Evolutionary conservation across 2,113 vertebrate genomes (phyloP).

Genomic region (Vidua macroura): DNA sequence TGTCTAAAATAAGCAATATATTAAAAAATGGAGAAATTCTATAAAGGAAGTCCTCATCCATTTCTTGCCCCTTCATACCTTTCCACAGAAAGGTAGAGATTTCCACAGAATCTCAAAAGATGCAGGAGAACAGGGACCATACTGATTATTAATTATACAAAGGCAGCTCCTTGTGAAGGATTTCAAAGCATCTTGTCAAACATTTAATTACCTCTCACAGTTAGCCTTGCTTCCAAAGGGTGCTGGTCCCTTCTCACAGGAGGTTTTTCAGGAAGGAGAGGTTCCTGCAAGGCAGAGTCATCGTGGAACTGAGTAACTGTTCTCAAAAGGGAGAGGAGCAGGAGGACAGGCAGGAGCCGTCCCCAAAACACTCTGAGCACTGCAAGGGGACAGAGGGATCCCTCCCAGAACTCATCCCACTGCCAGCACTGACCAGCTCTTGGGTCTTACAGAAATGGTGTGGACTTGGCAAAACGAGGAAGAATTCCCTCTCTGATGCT

Average conservation of each 20-base stretch:
- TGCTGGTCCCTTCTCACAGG: background rate
- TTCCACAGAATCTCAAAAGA: background rate
- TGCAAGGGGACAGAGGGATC: too few relatives aligned
- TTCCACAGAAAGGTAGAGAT: background rate
- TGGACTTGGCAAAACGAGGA: background rate
- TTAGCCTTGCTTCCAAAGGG: background rate
- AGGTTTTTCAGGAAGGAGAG: background rate
- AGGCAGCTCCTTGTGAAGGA: background rate
- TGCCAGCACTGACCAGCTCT: background rate
- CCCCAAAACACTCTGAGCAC: background rate
- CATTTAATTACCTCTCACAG: background rate
- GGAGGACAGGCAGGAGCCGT: background rate
- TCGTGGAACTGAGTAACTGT: background rate
- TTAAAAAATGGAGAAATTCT: background rate
- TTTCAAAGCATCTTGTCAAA: slow-evolving; percentile 2
- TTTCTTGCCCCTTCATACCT: background rate
- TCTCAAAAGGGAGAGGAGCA: background rate
- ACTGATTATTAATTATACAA: background rate
- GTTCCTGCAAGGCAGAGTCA: background rate
- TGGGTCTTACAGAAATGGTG: background rate
- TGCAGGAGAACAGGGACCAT: background rate
- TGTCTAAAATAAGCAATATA: background rate
- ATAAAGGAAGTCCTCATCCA: background rate
- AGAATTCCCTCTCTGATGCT: background rate
- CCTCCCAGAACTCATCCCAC: background rate